Conservation (phyloP, 2,888 invertebrate species). For the Lasioglossum zephyrum region DNA sequence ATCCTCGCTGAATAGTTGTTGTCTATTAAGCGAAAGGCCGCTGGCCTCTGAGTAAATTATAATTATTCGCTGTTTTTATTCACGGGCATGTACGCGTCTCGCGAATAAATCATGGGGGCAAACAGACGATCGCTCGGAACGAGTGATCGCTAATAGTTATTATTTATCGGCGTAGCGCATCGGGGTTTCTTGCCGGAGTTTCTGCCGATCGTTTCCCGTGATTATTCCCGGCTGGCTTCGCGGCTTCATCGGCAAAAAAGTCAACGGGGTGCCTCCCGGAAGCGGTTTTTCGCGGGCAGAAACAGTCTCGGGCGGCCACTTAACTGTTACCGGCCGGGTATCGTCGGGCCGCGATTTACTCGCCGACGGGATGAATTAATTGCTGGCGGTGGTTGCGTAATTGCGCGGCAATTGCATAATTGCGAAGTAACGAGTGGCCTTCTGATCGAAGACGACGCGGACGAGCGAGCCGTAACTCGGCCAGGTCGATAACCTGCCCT, state of each 20-base stretch:
- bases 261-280: not conserved
- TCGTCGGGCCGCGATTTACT: slow-evolving; percentile 13
- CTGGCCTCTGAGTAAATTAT: not conserved
- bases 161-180: not conserved
- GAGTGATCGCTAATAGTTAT: slow-evolving; percentile 8
- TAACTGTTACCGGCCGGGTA: not conserved
- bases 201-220: slow-evolving; percentile 10
- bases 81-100: not conserved
- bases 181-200: not conserved
- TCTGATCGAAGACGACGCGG: slow-evolving; percentile 57
- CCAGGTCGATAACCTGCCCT: slow-evolving; percentile 58
- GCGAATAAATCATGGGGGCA: not conserved
- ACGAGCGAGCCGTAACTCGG: slow-evolving; percentile 48
- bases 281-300: slow-evolving; percentile 4
- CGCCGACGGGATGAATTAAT: slow-evolving; percentile 42
- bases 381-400: slow-evolving; percentile 40
- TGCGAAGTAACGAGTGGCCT: slow-evolving; percentile 53
- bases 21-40: slow-evolving; percentile 3
- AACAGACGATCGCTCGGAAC: not conserved
- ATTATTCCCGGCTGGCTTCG: not conserved
- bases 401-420: slow-evolving; percentile 49
- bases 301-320: not conserved
- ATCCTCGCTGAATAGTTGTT: not conserved
- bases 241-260: not conserved
- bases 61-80: not conserved